Evolutionary conservation across 2,113 vertebrate genomes (phyloP).

Genomic region (Mobula hypostoma): DNA sequence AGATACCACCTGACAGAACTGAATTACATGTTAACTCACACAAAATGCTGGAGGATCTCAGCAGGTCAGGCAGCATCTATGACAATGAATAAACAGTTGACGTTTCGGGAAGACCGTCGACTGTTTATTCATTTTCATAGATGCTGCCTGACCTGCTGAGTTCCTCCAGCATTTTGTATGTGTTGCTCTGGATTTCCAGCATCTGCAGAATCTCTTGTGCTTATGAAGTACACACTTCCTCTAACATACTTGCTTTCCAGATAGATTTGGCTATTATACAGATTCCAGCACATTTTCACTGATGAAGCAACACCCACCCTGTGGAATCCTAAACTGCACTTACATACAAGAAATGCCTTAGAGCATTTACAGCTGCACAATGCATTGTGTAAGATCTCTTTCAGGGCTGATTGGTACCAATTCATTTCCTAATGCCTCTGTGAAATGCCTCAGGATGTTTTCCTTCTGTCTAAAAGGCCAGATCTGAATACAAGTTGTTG

Average conservation of each 20-base stretch:
- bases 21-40: neutral
- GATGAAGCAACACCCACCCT: neutral
- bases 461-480: neutral
- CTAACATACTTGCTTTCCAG: neutral
- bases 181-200: too few species aligned
- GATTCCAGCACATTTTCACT: constrained; percentile 2
- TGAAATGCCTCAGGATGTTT: neutral
- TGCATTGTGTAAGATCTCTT: neutral
- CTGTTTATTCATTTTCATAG: too few species aligned
- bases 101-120: too few species aligned
- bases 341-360: neutral
- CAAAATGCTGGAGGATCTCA: too few species aligned
- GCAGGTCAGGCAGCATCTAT: too few species aligned
- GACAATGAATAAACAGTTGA: too few species aligned
- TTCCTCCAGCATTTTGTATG: too few species aligned
- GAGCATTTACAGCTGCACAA: neutral
- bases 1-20: constrained; percentile 22
- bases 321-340: neutral
- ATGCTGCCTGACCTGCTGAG: too few species aligned
- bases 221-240: neutral
- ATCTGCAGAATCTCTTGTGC: too few species aligned
- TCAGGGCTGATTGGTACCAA: neutral
- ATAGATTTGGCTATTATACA: neutral
- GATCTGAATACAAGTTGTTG: constrained; percentile 4
- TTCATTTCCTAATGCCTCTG: neutral